These are phyloP conservation scores for Spongilla lacustris DNA, from an alignment of 37 sponge, comb jelly and placozoan species.

Conservation along the genomic window DNA sequence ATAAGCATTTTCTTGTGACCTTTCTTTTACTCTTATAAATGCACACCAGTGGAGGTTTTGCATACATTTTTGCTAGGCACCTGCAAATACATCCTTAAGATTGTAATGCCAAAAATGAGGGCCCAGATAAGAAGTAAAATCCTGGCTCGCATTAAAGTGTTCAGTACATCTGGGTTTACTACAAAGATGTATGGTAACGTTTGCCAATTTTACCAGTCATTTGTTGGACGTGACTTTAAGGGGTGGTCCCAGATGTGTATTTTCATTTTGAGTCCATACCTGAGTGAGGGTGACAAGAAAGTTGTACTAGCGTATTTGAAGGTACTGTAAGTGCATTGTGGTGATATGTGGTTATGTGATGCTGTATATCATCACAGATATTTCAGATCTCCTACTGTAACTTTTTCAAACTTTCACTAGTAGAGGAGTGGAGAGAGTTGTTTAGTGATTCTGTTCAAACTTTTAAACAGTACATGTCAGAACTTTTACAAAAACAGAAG, in stretches of 20 bases:
- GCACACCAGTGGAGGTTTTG: constrained; percentile 47
- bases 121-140: constrained; percentile 21
- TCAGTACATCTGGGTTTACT: constrained; percentile 24
- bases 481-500: constrained; percentile 22
- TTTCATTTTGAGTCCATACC: too few relatives aligned
- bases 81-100: constrained; percentile 34
- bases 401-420: not conserved
- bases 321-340: too few relatives aligned
- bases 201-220: too few relatives aligned
- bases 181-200: constrained; percentile 3
- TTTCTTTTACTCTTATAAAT: constrained; percentile 5
- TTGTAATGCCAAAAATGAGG: not conserved
- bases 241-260: too few relatives aligned
- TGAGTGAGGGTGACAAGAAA: too few relatives aligned
- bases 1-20: not conserved
- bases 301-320: constrained; percentile 13
- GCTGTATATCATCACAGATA: too few relatives aligned
- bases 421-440: not conserved
- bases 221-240: too few relatives aligned
- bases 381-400: constrained; percentile 18
- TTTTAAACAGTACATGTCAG: not conserved
- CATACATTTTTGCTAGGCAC: constrained; percentile 55
- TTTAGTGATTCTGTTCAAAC: constrained; percentile 24
- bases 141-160: constrained; percentile 11
- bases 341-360: not conserved